A percentile compares a stretch with the other conserved stretches of the same genome.
These are phyloP conservation scores for Heliocidaris erythrogramma DNA, from an alignment of 35 echinoderm and acorn worm species.

Conservation along the genomic window DNA sequence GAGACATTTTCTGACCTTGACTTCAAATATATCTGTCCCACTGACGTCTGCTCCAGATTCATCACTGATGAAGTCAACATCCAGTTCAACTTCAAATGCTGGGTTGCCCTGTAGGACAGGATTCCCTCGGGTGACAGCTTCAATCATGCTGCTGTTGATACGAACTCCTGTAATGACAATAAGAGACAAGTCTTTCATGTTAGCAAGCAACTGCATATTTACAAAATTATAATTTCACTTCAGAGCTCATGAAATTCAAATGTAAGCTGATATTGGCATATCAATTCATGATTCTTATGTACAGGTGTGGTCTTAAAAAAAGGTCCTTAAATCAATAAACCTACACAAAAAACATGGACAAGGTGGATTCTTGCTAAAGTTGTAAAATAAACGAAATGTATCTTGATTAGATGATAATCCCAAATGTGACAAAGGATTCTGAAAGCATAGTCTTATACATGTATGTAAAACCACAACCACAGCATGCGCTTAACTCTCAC, in stretches of 20 bases:
- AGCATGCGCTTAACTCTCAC: no score
- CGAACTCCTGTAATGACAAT: not conserved
- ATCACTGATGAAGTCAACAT: conserved; percentile 16
- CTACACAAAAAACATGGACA: no score
- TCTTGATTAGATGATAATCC: no score
- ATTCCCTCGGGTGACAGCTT: not conserved
- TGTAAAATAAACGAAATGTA: no score
- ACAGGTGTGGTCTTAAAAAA: no score
- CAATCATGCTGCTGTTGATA: not conserved
- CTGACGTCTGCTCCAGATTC: not conserved
- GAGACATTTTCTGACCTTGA: not conserved
- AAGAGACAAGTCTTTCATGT: not conserved
- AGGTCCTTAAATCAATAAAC: no score
- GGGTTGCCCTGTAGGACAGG: conserved; percentile 10
- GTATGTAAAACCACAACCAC: no score
- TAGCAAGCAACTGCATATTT: not conserved
- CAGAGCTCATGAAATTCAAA: not conserved
- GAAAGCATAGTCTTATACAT: no score
- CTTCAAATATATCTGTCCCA: not conserved
- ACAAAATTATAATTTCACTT: not conserved
- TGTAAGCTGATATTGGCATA: not conserved
- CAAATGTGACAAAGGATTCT: no score
- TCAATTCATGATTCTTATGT: no score
- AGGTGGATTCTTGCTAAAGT: no score
- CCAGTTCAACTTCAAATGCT: not conserved